Evolutionary conservation across 2,797 vertebrate species (phyloP), one percentile per base, ranked within the genome.

Genomic region (Nannoperca australis): DNA sequence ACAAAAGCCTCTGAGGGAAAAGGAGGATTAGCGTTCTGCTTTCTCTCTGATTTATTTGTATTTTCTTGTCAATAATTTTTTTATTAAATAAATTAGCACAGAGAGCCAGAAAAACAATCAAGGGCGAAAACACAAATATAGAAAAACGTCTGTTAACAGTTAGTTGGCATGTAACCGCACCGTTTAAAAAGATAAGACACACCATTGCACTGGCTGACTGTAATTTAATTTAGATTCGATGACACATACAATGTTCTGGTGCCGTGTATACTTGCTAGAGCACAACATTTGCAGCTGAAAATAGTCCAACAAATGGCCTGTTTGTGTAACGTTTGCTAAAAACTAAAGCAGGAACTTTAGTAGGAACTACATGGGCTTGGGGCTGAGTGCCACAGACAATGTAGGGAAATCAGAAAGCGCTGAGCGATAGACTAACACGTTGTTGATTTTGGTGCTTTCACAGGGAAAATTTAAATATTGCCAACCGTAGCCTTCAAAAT

Each of bases 1-100:
- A 74, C 47, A 54, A 76, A 74, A 44, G 2, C 53, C 61, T 65
- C 51, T 14, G 27, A 45, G 56, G 63, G 45, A 22, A 40, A 36
- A 34, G n/a, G 27, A 68, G 60, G 58, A 79, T 73, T 64, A 51
- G 34, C 45, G 70, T 78, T 70, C 44, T 30, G 38, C 66, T 75
- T 72, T 68, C 40, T 55, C 11, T 55, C 11, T 7, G 47, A 77
- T 64, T 65, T 9, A 70, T 58, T 81, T 30, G 47, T 59, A 47
- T 68, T 68, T 73, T 58, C 64, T 58, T 66, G 27, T 73, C 66
- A 69, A 60, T 72, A 60, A 22, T 5, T 14, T 38, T 54, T 50
- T 58, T 8, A 69, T 74, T 24, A 38, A 72, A 59, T 20, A 49
- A 53, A 75, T 82, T 40, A 70, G 56, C 54, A 42, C 7, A 53